Percentiles rank a stretch among this genome's conserved stretches.
Conservation (phyloP, 2,113 vertebrate species). For the Lates calcarifer region DNA sequence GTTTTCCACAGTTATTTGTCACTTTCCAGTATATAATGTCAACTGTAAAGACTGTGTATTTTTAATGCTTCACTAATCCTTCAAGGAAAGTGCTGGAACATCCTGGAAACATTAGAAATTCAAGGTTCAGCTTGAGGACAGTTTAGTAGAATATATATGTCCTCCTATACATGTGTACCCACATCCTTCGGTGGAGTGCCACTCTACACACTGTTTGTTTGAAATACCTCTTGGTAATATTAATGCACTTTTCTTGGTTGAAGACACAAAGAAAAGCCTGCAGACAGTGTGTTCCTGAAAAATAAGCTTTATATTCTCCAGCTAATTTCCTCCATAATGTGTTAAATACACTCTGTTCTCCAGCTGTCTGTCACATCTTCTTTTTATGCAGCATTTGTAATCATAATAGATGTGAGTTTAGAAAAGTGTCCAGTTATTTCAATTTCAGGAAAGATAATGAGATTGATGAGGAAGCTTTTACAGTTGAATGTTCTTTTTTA, state of each 20-base stretch:
- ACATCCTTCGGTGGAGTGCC: not conserved
- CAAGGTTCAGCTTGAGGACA: not conserved
- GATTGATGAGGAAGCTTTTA: slow-evolving; percentile 18
- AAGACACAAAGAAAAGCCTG: not conserved
- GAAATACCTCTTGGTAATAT: slow-evolving; percentile 19
- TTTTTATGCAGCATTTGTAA: slow-evolving; percentile 16
- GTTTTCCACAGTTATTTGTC: not conserved
- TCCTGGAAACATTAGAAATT: not conserved
- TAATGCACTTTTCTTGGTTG: not conserved
- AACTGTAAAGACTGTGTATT: not conserved
- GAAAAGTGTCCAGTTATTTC: slow-evolving; percentile 14
- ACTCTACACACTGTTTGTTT: slow-evolving; percentile 3
- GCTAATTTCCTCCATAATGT: not conserved
- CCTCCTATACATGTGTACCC: not conserved
- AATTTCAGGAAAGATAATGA: slow-evolving; percentile 11
- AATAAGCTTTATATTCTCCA: not conserved
- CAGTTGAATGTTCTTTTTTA: not conserved
- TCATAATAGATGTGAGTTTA: not conserved
- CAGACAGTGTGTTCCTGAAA: not conserved
- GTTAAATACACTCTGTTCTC: not conserved
- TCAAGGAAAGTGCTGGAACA: not conserved
- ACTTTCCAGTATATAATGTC: not conserved
- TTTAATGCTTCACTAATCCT: not conserved
- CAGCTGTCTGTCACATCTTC: not conserved
- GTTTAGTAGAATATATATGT: not conserved